phyloP scores from a whole-genome alignment of 2,113 vertebrate genomes.

The Phoxinus phoxinus region DNA sequence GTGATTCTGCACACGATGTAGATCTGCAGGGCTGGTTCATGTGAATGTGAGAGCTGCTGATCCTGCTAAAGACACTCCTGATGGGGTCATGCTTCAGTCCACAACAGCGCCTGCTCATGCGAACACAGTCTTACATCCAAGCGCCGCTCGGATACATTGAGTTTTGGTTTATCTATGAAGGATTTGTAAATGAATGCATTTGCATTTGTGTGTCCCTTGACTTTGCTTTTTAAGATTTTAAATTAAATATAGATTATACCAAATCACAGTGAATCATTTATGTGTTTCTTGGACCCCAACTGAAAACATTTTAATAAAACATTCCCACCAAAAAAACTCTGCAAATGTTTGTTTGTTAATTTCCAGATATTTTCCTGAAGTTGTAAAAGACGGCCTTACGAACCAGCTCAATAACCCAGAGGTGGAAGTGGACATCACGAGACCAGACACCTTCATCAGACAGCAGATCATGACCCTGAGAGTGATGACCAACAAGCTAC shows the following conservation, averaged over 20 bases:
- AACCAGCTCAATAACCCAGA: constrained; percentile 98
- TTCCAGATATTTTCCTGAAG: constrained; percentile 92
- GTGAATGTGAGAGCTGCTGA: constrained; percentile 20
- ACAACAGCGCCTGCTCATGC: background rate
- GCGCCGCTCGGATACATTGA: background rate
- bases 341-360: background rate
- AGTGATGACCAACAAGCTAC: constrained; percentile 96
- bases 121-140: too few relatives aligned
- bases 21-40: background rate
- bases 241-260: constrained; percentile 7
- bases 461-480: constrained; percentile 98
- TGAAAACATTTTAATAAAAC: background rate
- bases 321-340: background rate
- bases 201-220: background rate
- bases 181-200: background rate
- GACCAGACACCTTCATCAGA: constrained; percentile 93
- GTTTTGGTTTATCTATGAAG: background rate
- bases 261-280: background rate
- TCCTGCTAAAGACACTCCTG: constrained; percentile 2
- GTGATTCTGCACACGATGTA: background rate
- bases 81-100: constrained; percentile 2
- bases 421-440: constrained; percentile 95
- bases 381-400: constrained; percentile 94
- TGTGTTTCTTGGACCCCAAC: background rate
- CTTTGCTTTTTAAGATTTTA: background rate